Percentiles rank a stretch among this genome's conserved stretches.
Evolutionary conservation across 2,797 vertebrate species (phyloP).

Genomic region (Gadopsis bispinosus): DNA sequence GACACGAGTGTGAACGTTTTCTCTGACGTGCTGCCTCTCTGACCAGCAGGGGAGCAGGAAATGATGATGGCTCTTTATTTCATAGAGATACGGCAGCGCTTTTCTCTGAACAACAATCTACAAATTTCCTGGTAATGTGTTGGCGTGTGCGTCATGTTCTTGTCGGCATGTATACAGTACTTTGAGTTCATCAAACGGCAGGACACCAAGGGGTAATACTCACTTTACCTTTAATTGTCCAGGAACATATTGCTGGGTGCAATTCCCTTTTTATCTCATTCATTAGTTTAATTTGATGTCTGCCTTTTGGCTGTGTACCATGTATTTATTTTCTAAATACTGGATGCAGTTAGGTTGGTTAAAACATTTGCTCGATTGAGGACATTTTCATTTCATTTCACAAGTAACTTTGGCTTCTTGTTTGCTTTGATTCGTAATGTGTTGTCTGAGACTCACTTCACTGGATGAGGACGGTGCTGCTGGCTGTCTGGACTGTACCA

Average conservation of each 20-base stretch:
- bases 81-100: slow-evolving; percentile 7
- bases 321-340: not conserved
- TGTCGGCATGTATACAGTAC: not conserved
- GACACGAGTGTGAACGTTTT: slow-evolving; percentile 58
- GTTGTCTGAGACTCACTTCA: not conserved
- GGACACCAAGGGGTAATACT: not conserved
- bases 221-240: slow-evolving; percentile 5
- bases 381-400: not conserved
- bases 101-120: slow-evolving; percentile 9
- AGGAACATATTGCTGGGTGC: not conserved
- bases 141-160: not conserved
- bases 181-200: not conserved
- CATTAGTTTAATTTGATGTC: not conserved
- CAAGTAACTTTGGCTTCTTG: not conserved
- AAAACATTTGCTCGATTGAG: not conserved
- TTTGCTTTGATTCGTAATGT: not conserved
- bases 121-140: slow-evolving; percentile 9
- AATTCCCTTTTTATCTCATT: not conserved
- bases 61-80: slow-evolving; percentile 18
- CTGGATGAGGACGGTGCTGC: not conserved
- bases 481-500: not conserved
- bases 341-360: not conserved
- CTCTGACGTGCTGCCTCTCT: slow-evolving; percentile 24
- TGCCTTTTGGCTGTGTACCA: not conserved
- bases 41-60: slow-evolving; percentile 25